Evolutionary conservation across 1,140 invertebrate species (phyloP).

Genomic region (Pachypeltis micranthus): DNA sequence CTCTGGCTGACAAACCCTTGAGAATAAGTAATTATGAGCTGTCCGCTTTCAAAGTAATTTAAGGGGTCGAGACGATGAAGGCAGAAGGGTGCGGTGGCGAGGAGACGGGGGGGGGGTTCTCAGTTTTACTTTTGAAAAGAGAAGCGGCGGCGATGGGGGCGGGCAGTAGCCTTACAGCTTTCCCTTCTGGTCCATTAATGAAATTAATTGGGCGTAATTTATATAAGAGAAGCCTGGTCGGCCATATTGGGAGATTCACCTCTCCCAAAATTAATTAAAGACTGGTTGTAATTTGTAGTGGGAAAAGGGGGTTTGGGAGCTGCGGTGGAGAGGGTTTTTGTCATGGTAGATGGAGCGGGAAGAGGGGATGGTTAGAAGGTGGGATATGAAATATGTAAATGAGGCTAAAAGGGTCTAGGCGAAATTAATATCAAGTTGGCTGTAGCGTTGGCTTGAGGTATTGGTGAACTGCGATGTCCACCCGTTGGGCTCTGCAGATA

Average conservation of each 20-base stretch:
- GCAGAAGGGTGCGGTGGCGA: too few species aligned
- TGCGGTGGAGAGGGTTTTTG: not conserved
- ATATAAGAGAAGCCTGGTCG: conserved; percentile 12
- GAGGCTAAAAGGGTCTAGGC: conserved; percentile 14
- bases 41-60: not conserved
- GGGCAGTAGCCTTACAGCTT: conserved; percentile 1
- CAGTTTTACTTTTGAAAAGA: not conserved
- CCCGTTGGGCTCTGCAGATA: too few species aligned
- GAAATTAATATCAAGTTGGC: conserved; percentile 4
- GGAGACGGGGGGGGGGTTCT: too few species aligned
- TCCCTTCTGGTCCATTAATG: conserved; percentile 15
- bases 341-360: too few species aligned
- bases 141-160: not conserved
- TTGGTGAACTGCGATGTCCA: too few species aligned
- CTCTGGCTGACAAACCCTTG: too few species aligned
- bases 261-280: conserved; percentile 15
- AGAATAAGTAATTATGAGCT: too few species aligned
- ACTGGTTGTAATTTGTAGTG: conserved; percentile 15
- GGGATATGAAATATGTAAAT: conserved; percentile 15
- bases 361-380: too few species aligned
- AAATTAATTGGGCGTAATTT: conserved; percentile 17
- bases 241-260: conserved; percentile 12
- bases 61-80: too few species aligned
- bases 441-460: too few species aligned
- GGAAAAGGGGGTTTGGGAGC: not conserved